Evolutionary conservation across 2,797 vertebrate genomes (phyloP).

Genomic region (Lycodopsis pacificus): DNA sequence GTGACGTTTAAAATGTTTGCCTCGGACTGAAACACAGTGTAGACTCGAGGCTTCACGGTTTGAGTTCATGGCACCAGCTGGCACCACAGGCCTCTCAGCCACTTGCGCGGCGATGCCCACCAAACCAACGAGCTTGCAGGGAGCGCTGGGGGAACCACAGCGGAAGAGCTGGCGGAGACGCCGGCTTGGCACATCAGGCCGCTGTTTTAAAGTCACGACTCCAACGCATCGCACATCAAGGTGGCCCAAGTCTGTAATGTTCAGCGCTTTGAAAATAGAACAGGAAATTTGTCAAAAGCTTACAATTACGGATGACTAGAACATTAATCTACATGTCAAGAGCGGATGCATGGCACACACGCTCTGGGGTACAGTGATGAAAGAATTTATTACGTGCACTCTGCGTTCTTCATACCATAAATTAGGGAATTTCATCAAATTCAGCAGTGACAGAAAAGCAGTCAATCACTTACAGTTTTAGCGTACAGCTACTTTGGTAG

Average conservation of each 20-base stretch:
- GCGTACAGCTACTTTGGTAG: conserved; percentile 35
- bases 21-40: conserved; percentile 36
- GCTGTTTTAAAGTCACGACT: conserved; percentile 70
- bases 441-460: conserved; percentile 23
- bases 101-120: conserved; percentile 64
- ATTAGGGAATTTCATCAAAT: conserved; percentile 46
- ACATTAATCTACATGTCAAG: conserved; percentile 51
- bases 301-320: conserved; percentile 62
- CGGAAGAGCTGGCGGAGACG: conserved; percentile 60
- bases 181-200: conserved; percentile 63
- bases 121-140: conserved; percentile 54
- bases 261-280: conserved; percentile 75
- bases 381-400: conserved; percentile 17
- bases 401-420: conserved; percentile 16
- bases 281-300: conserved; percentile 46
- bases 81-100: conserved; percentile 58
- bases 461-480: conserved; percentile 41
- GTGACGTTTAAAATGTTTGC: conserved; percentile 41
- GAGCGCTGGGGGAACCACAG: conserved; percentile 67
- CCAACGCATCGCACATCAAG: conserved; percentile 63
- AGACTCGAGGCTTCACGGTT: conserved; percentile 48
- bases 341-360: conserved; percentile 34
- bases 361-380: conserved; percentile 12
- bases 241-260: conserved; percentile 67
- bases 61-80: conserved; percentile 53